Base-by-base conservation (phyloP, 2,888 invertebrate genomes). In the Phyto melanocephala region DNA sequence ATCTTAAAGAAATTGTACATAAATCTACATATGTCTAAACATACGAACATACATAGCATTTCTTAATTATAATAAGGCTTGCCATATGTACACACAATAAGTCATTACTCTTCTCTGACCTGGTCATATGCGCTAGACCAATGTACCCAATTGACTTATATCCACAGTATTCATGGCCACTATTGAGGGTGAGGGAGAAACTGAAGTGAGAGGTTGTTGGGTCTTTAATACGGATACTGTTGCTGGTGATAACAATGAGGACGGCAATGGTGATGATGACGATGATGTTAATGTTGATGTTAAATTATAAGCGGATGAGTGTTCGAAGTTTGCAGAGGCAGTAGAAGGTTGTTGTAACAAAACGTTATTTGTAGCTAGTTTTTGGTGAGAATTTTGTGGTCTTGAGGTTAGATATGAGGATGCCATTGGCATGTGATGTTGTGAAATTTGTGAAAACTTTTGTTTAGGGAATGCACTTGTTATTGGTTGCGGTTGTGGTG, bases 61-160 rank as follows among this genome's bases (percentile, higher is more conserved):
- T 24, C 42, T 62, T 60, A 77, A 62, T 62, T 62, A 70, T 45
- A 70, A 45, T 52, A 8, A 63, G 35, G 45, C 42, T 28, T 24
- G 3, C 33, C 35, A 15, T 15, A 22, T 22, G 17, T 11, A 42
- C 45, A 42, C 35, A 68, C 42, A 65, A 75, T 58, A 37, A 67
- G 37, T 37, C 56, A 58, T 37, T 22, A 58, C 17, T 15, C n/a
- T 35, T 24, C 11, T 54, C 17, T 17, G 60, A 20, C 22, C 37
- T 52, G 62, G 42, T 24, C 56, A 37, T 20, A 22, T 24, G 35
- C n/a, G 22, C 84, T 83, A 87, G 10, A 87, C 87, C 75, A 87
- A 62, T 50, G 87, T 87, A 63, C 87, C 87, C 78, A 87, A 50
- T 56, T 85, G 85, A 35, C 84, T 85, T 81, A 87, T 86, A 81